Percentiles rank a stretch among this genome's conserved stretches.
These are phyloP conservation scores for Scaptomyza reducta DNA, from an alignment of 2,888 invertebrate species.

Conservation along the genomic window DNA sequence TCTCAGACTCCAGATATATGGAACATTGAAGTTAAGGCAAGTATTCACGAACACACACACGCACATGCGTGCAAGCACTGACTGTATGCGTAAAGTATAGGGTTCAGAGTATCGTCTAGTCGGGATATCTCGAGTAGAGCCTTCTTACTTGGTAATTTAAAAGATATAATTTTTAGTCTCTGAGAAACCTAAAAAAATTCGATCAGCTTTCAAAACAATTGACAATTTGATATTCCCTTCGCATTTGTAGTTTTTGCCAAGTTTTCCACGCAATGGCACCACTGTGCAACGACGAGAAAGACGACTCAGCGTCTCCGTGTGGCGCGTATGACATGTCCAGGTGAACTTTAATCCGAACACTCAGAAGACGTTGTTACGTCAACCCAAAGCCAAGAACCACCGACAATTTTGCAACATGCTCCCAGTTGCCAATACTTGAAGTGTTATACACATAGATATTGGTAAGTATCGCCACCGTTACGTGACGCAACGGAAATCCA, in stretches of 20 bases:
- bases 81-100: too few species aligned
- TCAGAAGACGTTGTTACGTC: conserved; percentile 27
- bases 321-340: conserved; percentile 48
- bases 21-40: too few species aligned
- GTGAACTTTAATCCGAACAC: conserved; percentile 26
- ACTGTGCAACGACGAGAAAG: neutral
- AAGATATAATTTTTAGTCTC: too few species aligned
- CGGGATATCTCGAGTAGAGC: too few species aligned
- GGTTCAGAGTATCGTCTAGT: too few species aligned
- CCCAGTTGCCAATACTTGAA: neutral
- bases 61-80: too few species aligned
- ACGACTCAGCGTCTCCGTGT: conserved; percentile 20
- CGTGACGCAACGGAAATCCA: conserved; percentile 22
- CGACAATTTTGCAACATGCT: conserved; percentile 7
- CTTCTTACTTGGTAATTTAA: too few species aligned
- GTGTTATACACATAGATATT: neutral
- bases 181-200: neutral
- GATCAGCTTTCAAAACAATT: neutral
- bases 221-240: neutral
- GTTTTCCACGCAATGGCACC: neutral
- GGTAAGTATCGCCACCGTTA: neutral
- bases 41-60: too few species aligned
- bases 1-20: too few species aligned
- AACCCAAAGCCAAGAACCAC: conserved; percentile 13
- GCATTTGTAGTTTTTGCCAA: neutral